Evolutionary conservation across 2,797 vertebrate species (phyloP), one percentile per base, ranked within the genome.

Genomic region (Hypotaenidia okinawae): DNA sequence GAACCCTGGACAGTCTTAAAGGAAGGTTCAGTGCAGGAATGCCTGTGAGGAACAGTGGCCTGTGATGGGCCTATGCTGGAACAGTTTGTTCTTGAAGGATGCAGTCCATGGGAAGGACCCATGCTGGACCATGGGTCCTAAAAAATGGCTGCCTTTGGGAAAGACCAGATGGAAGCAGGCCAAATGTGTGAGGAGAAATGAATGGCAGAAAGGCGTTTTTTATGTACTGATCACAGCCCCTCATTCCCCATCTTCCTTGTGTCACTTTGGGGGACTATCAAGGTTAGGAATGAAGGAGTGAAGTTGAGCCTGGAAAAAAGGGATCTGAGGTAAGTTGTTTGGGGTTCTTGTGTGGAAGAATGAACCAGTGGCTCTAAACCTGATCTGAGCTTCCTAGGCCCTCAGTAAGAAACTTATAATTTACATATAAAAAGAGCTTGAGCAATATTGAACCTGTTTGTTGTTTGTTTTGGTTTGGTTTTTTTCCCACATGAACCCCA

Each of bases 251-350:
- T 51, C 23, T 14, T 68, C 6, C 18, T 9, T 1, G 0, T 43
- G 10, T 6, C 0, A 1, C 27, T 72, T 75, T 17, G 28, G 5
- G 3, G 4, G 35, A 10, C 4, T 21, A 17, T 79, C 41, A 41
- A 5, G 4, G 6, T 32, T 13, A 33, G 47, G 16, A 89, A 75
- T 9, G n/a, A 58, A 49, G 17, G 5, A 16, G 8, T 35, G 10
- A 54, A 84, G 43, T 8, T 24, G 37, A 72, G 28, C 27, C 18
- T 63, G 28, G 32, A 22, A 13, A 67, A 30, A 63, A 67, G 23
- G 10, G 10, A 2, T 1, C 3, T 5, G 7, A 2, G 9, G 7
- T 4, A 68, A 62, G 3, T 1, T 49, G 55, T 25, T 80, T 19
- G 59, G 27, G 78, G 16, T 23, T 13, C 9, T 61, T 55, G 35